phyloP scores from a whole-genome alignment of 2,113 vertebrate genomes.

The Psilopogon haemacephalus region DNA sequence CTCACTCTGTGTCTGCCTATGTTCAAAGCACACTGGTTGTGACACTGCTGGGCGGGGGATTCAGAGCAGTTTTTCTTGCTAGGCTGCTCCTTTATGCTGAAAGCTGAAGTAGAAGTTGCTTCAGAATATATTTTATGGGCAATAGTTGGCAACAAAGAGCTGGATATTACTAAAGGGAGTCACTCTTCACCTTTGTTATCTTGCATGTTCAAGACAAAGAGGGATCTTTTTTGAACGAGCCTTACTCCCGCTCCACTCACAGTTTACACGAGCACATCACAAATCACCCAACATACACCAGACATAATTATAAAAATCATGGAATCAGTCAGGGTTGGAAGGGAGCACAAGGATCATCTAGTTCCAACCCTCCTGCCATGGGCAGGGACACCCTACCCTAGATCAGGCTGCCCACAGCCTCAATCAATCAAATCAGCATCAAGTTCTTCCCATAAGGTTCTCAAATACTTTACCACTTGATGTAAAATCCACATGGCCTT shows the following conservation, averaged over 20 bases:
- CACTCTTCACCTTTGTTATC: background rate
- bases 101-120: background rate
- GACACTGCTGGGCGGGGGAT: constrained; percentile 48
- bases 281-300: background rate
- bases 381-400: too few species aligned
- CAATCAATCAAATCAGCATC: too few species aligned
- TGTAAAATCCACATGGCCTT: background rate
- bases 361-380: too few species aligned
- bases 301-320: background rate
- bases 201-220: background rate
- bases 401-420: too few species aligned
- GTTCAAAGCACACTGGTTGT: constrained; percentile 9
- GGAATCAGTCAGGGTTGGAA: too few species aligned
- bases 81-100: constrained; percentile 24
- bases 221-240: background rate
- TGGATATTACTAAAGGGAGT: background rate
- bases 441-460: background rate
- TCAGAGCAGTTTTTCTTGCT: constrained; percentile 62
- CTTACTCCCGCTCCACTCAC: background rate
- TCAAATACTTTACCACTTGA: background rate
- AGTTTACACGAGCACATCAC: background rate
- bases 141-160: background rate
- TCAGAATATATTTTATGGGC: background rate
- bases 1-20: background rate
- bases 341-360: too few species aligned